A percentile compares a stretch with the other conserved stretches of the same genome.
These are phyloP conservation scores for Styela plicata DNA, from an alignment of 23 tunicate species.

Conservation along the genomic window DNA sequence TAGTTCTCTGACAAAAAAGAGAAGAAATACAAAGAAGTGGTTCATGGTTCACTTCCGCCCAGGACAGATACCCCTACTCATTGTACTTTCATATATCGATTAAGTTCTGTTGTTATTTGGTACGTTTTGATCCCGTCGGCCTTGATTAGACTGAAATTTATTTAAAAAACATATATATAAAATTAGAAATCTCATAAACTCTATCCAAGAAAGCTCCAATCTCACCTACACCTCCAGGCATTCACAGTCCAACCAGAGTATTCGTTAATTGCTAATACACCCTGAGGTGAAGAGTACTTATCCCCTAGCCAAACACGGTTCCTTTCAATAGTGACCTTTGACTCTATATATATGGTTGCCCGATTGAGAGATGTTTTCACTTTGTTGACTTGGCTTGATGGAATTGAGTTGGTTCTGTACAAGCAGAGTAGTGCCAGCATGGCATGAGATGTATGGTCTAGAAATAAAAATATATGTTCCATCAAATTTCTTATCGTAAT, in stretches of 20 bases:
- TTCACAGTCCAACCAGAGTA: background rate
- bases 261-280: conserved; percentile 11
- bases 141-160: too few species aligned
- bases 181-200: too few species aligned
- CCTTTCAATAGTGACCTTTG: conserved; percentile 3
- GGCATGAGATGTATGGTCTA: conserved; percentile 17
- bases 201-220: too few species aligned
- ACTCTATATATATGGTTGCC: background rate
- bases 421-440: conserved; percentile 12
- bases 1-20: too few species aligned
- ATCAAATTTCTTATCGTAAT: too few species aligned
- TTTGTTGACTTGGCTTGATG: background rate
- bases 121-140: too few species aligned
- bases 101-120: too few species aligned
- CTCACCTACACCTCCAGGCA: conserved; percentile 7
- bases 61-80: too few species aligned
- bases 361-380: background rate
- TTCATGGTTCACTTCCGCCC: too few species aligned
- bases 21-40: too few species aligned
- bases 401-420: background rate
- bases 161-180: too few species aligned
- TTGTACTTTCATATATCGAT: too few species aligned
- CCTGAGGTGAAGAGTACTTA: conserved; percentile 9
- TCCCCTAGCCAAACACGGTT: conserved; percentile 23
- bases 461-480: background rate